phyloP scores from a whole-genome alignment of 2,113 vertebrate species.

The Alligator mississippiensis region DNA sequence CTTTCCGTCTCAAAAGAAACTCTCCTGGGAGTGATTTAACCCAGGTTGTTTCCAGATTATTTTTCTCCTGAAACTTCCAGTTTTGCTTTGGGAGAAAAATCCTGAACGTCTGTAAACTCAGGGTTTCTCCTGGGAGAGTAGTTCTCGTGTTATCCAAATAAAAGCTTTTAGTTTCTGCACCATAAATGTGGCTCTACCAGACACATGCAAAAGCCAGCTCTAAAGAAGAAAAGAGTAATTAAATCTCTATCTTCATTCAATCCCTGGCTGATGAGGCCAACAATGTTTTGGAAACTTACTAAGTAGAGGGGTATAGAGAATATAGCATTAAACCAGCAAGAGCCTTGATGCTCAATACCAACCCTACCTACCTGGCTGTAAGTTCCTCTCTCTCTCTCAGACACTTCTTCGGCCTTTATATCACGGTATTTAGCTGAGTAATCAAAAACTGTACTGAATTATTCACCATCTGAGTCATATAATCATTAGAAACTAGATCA shows the following conservation, averaged over 20 bases:
- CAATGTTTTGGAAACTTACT: neutral
- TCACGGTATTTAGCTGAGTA: neutral
- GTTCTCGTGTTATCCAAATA: neutral
- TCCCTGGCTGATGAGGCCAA: neutral
- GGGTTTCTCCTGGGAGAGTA: too few species aligned
- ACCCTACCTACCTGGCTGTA: neutral
- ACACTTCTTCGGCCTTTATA: neutral
- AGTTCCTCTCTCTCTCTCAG: neutral
- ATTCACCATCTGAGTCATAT: neutral
- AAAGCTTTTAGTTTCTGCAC: neutral
- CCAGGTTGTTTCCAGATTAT: too few species aligned
- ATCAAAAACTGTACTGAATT: neutral
- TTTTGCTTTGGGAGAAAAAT: too few species aligned
- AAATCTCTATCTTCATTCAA: neutral
- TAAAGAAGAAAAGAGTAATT: neutral
- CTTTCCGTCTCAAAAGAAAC: too few species aligned
- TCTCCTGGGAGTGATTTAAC: too few species aligned
- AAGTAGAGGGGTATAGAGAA: too few species aligned
- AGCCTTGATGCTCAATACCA: too few species aligned
- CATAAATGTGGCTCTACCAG: neutral
- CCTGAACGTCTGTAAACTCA: too few species aligned
- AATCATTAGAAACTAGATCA: neutral
- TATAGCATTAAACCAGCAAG: neutral
- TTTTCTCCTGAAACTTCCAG: too few species aligned
- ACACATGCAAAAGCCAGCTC: neutral